Evolutionary conservation across 2,888 invertebrate species (phyloP).

Genomic region (Myopa testacea): DNA sequence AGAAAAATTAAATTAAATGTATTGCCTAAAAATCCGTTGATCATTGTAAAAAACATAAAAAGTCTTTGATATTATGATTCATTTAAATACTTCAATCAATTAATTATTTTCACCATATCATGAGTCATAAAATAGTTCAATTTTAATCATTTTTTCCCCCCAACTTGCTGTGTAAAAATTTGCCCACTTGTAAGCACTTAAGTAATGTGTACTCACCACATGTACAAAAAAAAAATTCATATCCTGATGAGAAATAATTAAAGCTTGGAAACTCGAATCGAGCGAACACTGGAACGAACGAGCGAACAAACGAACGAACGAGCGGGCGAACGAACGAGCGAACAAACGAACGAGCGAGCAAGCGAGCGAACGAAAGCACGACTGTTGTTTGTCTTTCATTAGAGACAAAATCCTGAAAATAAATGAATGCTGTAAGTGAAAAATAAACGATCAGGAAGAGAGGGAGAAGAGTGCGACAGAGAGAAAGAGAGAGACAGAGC

Average conservation of each 20-base stretch:
- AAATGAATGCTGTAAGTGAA: conserved; percentile 36
- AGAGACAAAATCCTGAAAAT: conserved; percentile 32
- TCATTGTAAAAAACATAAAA: no score
- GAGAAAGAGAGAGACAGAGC: background rate
- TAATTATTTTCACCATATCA: background rate
- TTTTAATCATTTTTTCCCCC: no score
- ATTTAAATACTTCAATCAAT: no score
- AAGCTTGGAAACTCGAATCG: conserved; percentile 40
- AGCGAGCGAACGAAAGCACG: background rate
- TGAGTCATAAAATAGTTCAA: background rate
- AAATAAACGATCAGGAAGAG: conserved; percentile 35
- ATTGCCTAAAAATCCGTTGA: background rate
- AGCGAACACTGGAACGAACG: no score
- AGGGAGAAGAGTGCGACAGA: background rate
- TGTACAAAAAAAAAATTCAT: background rate
- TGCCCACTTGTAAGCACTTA: conserved; percentile 5
- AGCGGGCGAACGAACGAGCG: no score
- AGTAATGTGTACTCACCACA: conserved; percentile 15
- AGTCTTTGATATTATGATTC: no score
- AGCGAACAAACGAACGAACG: no score
- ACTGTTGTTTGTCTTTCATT: conserved; percentile 46
- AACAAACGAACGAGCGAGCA: no score
- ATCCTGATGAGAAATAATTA: conserved; percentile 42
- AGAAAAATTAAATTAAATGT: background rate
- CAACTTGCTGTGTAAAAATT: background rate